Percentiles rank a stretch among this genome's conserved stretches.
These are phyloP conservation scores for Furcifer pardalis DNA, from an alignment of 2,797 vertebrate species.

Conservation along the genomic window DNA sequence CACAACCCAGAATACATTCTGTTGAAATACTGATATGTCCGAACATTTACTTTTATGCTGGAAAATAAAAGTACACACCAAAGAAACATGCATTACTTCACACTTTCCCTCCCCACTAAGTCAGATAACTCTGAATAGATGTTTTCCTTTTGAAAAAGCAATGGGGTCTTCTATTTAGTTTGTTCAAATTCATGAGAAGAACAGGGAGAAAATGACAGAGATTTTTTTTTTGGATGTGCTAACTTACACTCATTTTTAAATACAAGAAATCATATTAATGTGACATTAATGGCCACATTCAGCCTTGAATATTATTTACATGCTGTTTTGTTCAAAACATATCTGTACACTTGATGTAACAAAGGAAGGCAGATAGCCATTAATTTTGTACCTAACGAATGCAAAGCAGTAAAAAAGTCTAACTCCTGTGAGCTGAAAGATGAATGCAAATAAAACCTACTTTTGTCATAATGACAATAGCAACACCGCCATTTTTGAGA, in stretches of 20 bases:
- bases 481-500: conserved; percentile 55
- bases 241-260: neutral
- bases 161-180: neutral
- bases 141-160: neutral
- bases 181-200: conserved; percentile 24
- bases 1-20: neutral
- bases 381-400: neutral
- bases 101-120: neutral
- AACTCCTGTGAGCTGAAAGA: conserved; percentile 37
- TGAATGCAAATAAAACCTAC: conserved; percentile 45
- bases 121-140: neutral
- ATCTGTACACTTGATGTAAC: conserved; percentile 34
- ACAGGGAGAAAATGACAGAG: neutral
- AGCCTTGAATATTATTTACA: conserved; percentile 16
- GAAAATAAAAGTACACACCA: neutral
- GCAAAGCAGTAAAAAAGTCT: conserved; percentile 45
- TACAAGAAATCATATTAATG: conserved; percentile 4
- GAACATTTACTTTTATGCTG: neutral
- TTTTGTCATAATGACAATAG: conserved; percentile 61
- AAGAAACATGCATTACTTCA: neutral
- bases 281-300: conserved; percentile 5
- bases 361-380: conserved; percentile 41
- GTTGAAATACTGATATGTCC: neutral
- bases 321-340: conserved; percentile 27
- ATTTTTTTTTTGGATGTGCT: neutral